Conservation (phyloP, 2,113 vertebrate species). For the Embiotoca jacksoni region DNA sequence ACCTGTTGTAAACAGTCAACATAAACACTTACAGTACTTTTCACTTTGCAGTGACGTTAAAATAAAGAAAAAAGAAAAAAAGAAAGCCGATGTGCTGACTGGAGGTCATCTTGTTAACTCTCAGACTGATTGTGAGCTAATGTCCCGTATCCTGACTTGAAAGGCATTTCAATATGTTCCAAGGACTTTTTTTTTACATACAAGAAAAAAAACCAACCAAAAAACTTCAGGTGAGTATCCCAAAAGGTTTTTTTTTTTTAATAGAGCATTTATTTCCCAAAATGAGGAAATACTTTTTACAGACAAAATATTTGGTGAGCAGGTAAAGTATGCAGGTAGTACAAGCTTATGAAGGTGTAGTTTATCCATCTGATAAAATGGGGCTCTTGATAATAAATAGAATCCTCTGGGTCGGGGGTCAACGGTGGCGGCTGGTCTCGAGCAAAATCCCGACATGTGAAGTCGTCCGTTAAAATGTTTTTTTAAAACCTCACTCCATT, state of each 20-base stretch:
- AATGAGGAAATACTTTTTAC: constrained; percentile 93
- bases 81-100: background rate
- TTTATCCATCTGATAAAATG: constrained; percentile 91
- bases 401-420: constrained; percentile 86
- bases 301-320: constrained; percentile 90
- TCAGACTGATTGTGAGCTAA: no score
- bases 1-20: constrained; percentile 23
- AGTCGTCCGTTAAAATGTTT: constrained; percentile 78
- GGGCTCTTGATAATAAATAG: constrained; percentile 96
- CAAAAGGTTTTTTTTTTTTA: constrained; percentile 62
- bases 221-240: constrained; percentile 16
- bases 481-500: constrained; percentile 71
- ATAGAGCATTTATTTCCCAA: constrained; percentile 94
- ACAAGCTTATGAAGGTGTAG: constrained; percentile 93
- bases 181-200: no score
- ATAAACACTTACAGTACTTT: constrained; percentile 22
- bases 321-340: constrained; percentile 93
- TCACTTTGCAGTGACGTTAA: constrained; percentile 23
- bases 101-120: background rate
- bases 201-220: background rate
- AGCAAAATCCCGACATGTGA: constrained; percentile 69
- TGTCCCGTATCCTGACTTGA: no score
- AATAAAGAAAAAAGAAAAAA: constrained; percentile 37
- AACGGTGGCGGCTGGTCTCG: constrained; percentile 80
- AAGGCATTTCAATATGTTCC: no score